Conservation (phyloP, 2,797 vertebrate genomes). For the Helostoma temminkii region DNA sequence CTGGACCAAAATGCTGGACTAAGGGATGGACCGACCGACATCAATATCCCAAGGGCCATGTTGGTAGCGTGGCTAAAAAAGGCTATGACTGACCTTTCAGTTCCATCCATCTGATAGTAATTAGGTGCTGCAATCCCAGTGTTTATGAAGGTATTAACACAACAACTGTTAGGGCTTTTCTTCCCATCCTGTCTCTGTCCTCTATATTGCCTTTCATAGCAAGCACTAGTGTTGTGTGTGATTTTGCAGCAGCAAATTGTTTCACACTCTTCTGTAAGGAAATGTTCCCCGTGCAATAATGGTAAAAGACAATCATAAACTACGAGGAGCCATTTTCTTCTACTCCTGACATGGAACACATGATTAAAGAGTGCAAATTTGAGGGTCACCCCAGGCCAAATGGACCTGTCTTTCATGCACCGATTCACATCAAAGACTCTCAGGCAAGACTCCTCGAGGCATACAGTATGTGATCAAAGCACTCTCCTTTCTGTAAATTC, state of each 20-base stretch:
- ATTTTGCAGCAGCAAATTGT: slow-evolving; percentile 77
- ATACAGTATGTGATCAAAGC: slow-evolving; percentile 82
- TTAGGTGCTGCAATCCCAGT: slow-evolving; percentile 84
- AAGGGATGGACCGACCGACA: slow-evolving; percentile 17
- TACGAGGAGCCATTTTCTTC: slow-evolving; percentile 60
- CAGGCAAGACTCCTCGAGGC: slow-evolving; percentile 80
- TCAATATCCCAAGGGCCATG: slow-evolving; percentile 29
- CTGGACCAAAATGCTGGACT: slow-evolving; percentile 14
- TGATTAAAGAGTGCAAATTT: slow-evolving; percentile 83
- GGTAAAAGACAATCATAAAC: slow-evolving; percentile 55
- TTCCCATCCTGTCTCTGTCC: slow-evolving; percentile 62
- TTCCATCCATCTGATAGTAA: slow-evolving; percentile 83
- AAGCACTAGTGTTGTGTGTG: slow-evolving; percentile 53
- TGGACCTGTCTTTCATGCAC: slow-evolving; percentile 80
- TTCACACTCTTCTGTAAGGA: slow-evolving; percentile 71
- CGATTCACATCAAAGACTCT: slow-evolving; percentile 84
- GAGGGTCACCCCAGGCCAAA: slow-evolving; percentile 80
- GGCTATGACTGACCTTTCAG: slow-evolving; percentile 79
- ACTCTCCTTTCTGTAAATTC: slow-evolving; percentile 61
- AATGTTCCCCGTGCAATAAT: slow-evolving; percentile 65
- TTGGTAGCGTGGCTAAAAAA: slow-evolving; percentile 60
- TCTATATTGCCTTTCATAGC: slow-evolving; percentile 36
- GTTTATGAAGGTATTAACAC: slow-evolving; percentile 83
- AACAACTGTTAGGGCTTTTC: slow-evolving; percentile 80
- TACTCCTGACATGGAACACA: slow-evolving; percentile 78